Evolutionary conservation across 2,797 vertebrate genomes (phyloP).

Genomic region (Tinamus major): DNA sequence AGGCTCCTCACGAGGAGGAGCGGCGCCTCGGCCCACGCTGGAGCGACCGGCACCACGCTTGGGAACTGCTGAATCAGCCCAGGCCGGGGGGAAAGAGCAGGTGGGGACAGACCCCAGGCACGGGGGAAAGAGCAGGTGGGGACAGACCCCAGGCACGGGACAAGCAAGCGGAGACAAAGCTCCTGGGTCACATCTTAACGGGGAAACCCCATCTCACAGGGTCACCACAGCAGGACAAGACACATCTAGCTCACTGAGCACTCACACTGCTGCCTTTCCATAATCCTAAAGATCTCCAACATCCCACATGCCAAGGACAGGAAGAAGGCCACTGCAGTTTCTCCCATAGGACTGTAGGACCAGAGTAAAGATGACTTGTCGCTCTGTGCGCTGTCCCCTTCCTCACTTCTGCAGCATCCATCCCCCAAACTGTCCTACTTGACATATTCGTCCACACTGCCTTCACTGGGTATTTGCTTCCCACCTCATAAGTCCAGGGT

Average conservation of each 20-base stretch:
- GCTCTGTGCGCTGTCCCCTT: neutral
- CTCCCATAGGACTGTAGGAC: neutral
- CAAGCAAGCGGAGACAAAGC: neutral
- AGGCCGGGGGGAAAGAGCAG: neutral
- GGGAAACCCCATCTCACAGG: neutral
- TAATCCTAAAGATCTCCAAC: neutral
- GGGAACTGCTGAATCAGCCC: neutral
- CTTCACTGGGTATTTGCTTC: neutral
- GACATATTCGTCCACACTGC: neutral
- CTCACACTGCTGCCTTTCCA: neutral
- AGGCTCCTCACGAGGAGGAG: neutral
- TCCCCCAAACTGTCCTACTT: neutral
- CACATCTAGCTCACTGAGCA: neutral
- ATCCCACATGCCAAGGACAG: neutral
- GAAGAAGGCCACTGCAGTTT: neutral
- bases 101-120: neutral
- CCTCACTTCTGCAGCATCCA: neutral
- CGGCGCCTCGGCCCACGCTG: neutral
- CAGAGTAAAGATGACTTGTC: too few species aligned
- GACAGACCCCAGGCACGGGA: conserved; percentile 1
- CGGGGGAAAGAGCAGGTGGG: conserved; percentile 15
- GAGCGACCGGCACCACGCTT: conserved; percentile 17
- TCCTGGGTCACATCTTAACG: neutral
- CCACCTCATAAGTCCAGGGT: neutral
- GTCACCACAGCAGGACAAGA: neutral